phyloP scores from a whole-genome alignment of 2,113 vertebrate genomes.

The Pipa parva region DNA sequence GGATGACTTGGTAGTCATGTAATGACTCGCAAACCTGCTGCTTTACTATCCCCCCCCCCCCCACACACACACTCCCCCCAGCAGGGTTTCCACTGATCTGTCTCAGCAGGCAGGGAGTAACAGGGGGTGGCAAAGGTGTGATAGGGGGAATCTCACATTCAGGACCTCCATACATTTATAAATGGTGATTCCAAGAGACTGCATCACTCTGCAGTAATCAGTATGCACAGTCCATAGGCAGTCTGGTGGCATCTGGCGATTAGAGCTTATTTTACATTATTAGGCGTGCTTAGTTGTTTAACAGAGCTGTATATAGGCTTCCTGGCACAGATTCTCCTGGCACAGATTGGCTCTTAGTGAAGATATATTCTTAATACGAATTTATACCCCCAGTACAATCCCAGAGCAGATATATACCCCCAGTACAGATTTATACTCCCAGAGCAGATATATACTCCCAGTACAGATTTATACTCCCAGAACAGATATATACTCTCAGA shows the following conservation, averaged over 20 bases:
- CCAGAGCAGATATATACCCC: too few relatives aligned
- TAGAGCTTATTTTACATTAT: not conserved
- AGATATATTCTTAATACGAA: too few relatives aligned
- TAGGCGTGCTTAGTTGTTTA: too few relatives aligned
- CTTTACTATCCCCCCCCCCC: not conserved
- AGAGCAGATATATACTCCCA: too few relatives aligned
- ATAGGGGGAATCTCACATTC: not conserved
- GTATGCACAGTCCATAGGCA: not conserved
- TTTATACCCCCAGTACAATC: too few relatives aligned
- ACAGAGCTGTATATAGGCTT: too few relatives aligned
- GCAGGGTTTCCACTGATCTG: not conserved
- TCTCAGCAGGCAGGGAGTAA: not conserved
- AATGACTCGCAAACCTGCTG: conserved; percentile 36
- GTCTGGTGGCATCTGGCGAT: not conserved
- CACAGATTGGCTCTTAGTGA: too few relatives aligned
- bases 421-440: too few relatives aligned
- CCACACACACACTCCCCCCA: conserved; percentile 21
- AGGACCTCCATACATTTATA: not conserved
- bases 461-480: too few relatives aligned
- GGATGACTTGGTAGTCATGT: conserved; percentile 40
- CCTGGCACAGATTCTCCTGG: too few relatives aligned
- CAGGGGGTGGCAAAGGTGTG: conserved; percentile 5
- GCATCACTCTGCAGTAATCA: not conserved
- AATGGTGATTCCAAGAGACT: not conserved
- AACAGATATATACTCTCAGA: too few relatives aligned